Base-by-base conservation (phyloP, 2,888 invertebrate genomes). In the Eupithecia centaureata region DNA sequence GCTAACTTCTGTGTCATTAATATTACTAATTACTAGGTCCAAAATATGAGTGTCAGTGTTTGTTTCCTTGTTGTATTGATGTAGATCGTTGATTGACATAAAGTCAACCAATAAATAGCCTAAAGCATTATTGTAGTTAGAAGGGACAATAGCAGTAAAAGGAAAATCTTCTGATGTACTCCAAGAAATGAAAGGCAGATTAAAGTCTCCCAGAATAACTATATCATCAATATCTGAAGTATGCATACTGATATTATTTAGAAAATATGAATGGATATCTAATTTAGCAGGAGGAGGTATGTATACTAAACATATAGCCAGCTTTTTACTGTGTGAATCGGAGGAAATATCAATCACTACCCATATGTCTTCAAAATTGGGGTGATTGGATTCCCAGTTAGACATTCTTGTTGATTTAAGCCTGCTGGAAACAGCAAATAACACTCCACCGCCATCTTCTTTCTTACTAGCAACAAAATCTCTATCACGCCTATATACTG, bases 391-490 rank as follows among this genome's bases (percentile, higher is more conserved):
- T 30, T 58, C 63, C 63, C 63, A 64, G 33, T 10, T n/a, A 8
- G 4, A 8, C 32, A 58, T 32, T 27, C 58, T 18, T 33, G 13
- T 47, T 5, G 58, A 58, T 12, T 30, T 32, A 25, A 58, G 8
- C 30, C 58, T 47, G 8, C 32, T 42, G 3, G 47, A 33, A 10
- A 64, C 51, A 33, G 63, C 63, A 51, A 64, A 13, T 10, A 58
- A 33, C 22, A 51, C 63, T 32, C 63, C 63, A 30, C 63, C 63
- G 2, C 63, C 63, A 35, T 64, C 58, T n/a, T 32, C 18, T 8
- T 64, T 64, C 8, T 58, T 32, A 32, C 25, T 57, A 22, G 13
- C 25, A 4, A 22, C n/a, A 33, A 47, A 64, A 8, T 28, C 22
- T 25, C 58, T 18, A 32, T 64, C 63, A n/a, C 58, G 30, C 2